These are phyloP conservation scores for Argyresthia goedartella DNA, from an alignment of 2,888 invertebrate species.

Conservation along the genomic window DNA sequence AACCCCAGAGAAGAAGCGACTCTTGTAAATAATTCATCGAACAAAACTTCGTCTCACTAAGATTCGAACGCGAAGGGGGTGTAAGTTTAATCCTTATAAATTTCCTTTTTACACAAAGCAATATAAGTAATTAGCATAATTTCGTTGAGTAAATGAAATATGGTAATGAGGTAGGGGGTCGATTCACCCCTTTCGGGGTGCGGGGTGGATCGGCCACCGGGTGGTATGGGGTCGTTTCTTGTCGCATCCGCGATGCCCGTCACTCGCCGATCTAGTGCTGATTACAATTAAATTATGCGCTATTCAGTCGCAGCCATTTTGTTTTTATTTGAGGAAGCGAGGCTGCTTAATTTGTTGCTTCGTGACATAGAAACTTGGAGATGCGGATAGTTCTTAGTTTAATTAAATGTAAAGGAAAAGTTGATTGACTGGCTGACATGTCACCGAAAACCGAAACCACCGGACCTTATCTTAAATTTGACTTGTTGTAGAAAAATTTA, in stretches of 20 bases:
- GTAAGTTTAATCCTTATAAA: slow-evolving; percentile 70
- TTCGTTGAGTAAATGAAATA: slow-evolving; percentile 72
- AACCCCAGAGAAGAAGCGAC: background rate
- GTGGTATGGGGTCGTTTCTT: slow-evolving; percentile 40
- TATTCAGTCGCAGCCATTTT: slow-evolving; percentile 52
- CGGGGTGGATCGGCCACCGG: slow-evolving; percentile 25
- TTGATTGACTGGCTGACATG: no score
- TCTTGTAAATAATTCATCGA: slow-evolving; percentile 46
- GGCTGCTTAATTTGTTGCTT: no score
- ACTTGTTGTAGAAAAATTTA: no score
- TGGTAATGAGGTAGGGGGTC: slow-evolving; percentile 63
- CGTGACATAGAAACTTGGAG: no score
- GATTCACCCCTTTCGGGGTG: slow-evolving; percentile 52
- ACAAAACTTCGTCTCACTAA: slow-evolving; percentile 1
- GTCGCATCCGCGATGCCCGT: slow-evolving; percentile 66
- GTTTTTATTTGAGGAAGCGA: slow-evolving; percentile 43
- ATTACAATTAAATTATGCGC: slow-evolving; percentile 67
- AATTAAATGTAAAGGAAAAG: no score
- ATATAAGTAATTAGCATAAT: slow-evolving; percentile 73
- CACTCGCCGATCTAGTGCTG: slow-evolving; percentile 63
- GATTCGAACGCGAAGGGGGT: slow-evolving; percentile 23
- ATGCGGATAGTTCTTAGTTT: no score
- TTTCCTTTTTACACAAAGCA: slow-evolving; percentile 73
- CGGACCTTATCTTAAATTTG: no score
- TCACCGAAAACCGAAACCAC: no score